Percentiles rank a stretch among this genome's conserved stretches.
Evolutionary conservation across 2,113 vertebrate species (phyloP).

Genomic region (Chelonoidis abingdonii): DNA sequence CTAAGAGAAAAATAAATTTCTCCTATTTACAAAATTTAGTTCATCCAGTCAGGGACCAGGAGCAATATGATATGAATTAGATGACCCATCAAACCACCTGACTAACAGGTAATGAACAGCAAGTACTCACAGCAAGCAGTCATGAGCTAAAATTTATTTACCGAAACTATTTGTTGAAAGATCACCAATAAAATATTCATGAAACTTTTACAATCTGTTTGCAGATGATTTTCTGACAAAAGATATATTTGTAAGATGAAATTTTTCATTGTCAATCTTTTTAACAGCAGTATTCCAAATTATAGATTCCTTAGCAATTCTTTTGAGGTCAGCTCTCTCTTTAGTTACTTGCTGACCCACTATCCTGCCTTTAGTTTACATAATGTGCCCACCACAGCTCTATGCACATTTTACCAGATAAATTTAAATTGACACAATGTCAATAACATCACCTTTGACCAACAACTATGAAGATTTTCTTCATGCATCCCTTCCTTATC

Average conservation of each 20-base stretch:
- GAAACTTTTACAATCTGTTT: conserved; percentile 54
- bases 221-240: conserved; percentile 51
- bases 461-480: background rate
- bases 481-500: background rate
- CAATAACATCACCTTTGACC: background rate
- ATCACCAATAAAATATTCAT: conserved; percentile 61
- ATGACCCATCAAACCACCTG: background rate
- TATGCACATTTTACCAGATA: background rate
- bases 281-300: background rate
- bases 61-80: background rate
- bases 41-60: background rate
- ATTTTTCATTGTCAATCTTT: conserved; percentile 38
- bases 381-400: background rate
- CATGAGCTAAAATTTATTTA: conserved; percentile 52
- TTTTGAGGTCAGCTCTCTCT: conserved; percentile 2
- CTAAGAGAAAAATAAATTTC: background rate
- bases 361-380: background rate
- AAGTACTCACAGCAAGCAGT: conserved; percentile 29
- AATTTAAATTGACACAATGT: background rate
- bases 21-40: background rate
- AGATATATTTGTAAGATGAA: conserved; percentile 35
- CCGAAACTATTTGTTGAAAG: conserved; percentile 31
- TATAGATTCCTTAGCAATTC: background rate
- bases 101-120: conserved; percentile 22
- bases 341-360: background rate